A percentile compares a stretch with the other conserved stretches of the same genome.
These are phyloP conservation scores for Synergus umbraculus DNA, from an alignment of 2,888 invertebrate genomes.

Conservation along the genomic window DNA sequence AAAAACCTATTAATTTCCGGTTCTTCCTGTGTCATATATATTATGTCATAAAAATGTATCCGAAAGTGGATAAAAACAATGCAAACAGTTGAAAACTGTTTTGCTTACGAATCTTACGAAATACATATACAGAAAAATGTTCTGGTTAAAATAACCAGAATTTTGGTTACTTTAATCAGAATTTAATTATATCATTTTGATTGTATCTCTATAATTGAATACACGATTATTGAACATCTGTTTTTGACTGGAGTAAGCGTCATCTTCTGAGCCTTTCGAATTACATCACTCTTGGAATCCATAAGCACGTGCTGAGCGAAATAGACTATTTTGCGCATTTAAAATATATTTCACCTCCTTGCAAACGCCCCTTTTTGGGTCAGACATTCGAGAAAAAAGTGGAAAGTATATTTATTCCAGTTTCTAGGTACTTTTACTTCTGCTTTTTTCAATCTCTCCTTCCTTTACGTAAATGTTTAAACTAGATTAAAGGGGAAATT, in stretches of 20 bases:
- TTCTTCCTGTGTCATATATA: too few species aligned
- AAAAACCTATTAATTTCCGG: too few species aligned
- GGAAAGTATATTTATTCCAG: conserved; percentile 6
- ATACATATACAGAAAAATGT: too few species aligned
- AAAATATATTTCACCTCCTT: neutral
- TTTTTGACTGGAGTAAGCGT: conserved; percentile 17
- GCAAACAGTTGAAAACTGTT: too few species aligned
- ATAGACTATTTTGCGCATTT: neutral
- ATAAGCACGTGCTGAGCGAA: conserved; percentile 10
- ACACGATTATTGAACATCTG: conserved; percentile 14
- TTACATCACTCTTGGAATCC: conserved; percentile 8
- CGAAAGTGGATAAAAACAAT: too few species aligned
- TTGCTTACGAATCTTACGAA: too few species aligned
- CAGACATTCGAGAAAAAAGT: neutral
- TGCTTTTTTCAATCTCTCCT: neutral
- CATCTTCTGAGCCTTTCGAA: neutral
- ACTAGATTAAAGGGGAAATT: neutral
- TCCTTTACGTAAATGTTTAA: neutral
- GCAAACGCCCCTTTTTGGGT: neutral
- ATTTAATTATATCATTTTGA: neutral
- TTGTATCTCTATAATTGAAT: conserved; percentile 19
- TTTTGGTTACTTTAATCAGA: too few species aligned
- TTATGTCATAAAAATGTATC: too few species aligned
- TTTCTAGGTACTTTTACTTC: conserved; percentile 4
- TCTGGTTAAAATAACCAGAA: too few species aligned